A percentile compares a stretch with the other conserved stretches of the same genome.
Evolutionary conservation across 35 echinoderm and acorn worm species (phyloP).

Genomic region (Lytechinus variegatus): DNA sequence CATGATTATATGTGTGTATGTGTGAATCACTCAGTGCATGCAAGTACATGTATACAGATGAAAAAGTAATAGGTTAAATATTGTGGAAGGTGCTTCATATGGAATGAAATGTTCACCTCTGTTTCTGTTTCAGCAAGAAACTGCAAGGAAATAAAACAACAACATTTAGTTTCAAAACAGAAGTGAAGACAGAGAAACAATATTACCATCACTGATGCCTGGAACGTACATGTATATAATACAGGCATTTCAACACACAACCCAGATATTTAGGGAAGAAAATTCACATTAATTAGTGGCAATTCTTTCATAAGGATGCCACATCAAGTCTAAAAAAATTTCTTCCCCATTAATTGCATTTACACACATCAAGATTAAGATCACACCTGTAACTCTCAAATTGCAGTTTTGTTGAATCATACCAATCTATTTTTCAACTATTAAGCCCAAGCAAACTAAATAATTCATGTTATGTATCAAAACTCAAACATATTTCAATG

Average conservation of each 20-base stretch:
- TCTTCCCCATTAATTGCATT: neutral
- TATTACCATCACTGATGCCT: no score
- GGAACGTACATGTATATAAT: no score
- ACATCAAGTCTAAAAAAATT: neutral
- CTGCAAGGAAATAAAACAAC: slow-evolving; percentile 3
- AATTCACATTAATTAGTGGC: no score
- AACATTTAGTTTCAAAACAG: neutral
- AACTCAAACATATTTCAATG: neutral
- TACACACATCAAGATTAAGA: neutral
- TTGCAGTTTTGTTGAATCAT: neutral
- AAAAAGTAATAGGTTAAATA: neutral
- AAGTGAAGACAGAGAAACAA: neutral
- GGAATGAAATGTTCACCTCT: slow-evolving; percentile 1
- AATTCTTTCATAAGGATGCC: neutral
- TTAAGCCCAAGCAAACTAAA: neutral
- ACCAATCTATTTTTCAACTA: neutral
- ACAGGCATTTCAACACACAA: no score
- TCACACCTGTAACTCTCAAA: neutral
- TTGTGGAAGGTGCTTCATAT: neutral
- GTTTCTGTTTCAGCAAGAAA: slow-evolving; percentile 12
- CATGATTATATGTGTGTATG: neutral
- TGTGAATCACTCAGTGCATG: neutral
- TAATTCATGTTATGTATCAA: neutral
- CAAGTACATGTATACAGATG: neutral
- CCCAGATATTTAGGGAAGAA: no score